phyloP scores from a whole-genome alignment of 2,113 vertebrate genomes.

The Oostethus manadensis region DNA sequence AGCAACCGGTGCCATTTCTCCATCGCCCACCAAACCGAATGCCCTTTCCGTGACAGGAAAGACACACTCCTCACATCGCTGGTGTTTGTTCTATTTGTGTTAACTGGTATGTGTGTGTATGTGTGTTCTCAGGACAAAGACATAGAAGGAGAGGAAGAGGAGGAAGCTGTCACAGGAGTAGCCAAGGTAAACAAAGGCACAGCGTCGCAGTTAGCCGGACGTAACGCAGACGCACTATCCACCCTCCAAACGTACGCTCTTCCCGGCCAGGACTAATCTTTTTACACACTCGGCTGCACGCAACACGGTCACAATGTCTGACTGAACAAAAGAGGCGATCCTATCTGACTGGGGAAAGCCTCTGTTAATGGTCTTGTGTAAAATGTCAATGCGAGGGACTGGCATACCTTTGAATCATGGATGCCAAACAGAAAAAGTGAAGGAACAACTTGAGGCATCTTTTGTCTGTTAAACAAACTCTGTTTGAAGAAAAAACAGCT shows the following conservation, averaged over 20 bases:
- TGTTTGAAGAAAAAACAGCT: no score
- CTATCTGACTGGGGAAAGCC: not conserved
- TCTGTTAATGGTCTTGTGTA: not conserved
- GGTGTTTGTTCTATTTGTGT: constrained; percentile 37
- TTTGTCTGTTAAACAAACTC: no score
- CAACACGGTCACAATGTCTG: constrained; percentile 1
- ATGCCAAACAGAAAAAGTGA: no score
- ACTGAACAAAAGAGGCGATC: constrained; percentile 2
- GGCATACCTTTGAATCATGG: no score
- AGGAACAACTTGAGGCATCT: no score
- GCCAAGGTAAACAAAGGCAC: constrained; percentile 59
- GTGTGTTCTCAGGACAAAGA: constrained; percentile 59
- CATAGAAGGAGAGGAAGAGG: constrained; percentile 62
- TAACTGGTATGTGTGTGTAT: constrained; percentile 33
- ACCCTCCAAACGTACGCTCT: not conserved
- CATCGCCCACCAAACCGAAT: constrained; percentile 13
- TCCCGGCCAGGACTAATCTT: constrained; percentile 20
- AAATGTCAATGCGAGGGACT: no score
- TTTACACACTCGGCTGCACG: constrained; percentile 5
- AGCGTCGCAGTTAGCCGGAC: constrained; percentile 20
- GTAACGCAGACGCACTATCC: constrained; percentile 24
- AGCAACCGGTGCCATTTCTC: constrained; percentile 1
- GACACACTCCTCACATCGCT: constrained; percentile 9
- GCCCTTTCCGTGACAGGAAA: constrained; percentile 30
- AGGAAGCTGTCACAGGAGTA: constrained; percentile 44